Base-by-base conservation (phyloP, 2,113 vertebrate genomes). In the Bagarius yarrelli region DNA sequence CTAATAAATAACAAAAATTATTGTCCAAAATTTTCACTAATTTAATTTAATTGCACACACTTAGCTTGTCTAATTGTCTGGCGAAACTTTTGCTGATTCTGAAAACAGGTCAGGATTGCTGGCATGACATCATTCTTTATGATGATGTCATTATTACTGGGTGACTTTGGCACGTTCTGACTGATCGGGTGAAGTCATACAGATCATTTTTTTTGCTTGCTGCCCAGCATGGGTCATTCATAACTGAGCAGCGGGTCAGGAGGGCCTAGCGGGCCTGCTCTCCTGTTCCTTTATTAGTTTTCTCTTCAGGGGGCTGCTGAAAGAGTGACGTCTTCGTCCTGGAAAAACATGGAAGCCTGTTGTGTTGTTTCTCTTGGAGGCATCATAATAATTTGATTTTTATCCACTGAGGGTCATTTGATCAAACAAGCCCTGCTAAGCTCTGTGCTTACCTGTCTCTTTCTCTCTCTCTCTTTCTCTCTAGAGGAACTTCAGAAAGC, bases 91-190 rank as follows among this genome's bases (percentile, higher is more conserved):
- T 67, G 60, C 80, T 75, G 57, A 82, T 60, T 85, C 59, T 85
- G 81, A 86, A 74, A 87, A 82, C 73, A 73, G 67, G 79, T 83
- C 85, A 74, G 81, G 81, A 81, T 83, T 83, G 83, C 70, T 76
- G 25, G 81, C 60, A 86, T 89, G 81, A 88, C 87, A 84, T 89
- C 88, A 89, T 85, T 53, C 53, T 57, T 80, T 36, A 87, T 89
- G 88, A 88, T 87, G 87, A 89, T 87, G 87, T 88, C 87, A 88
- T 86, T 79, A 67, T 61, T 76, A 77, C 36, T 78, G 85, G 86
- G 86, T 87, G 86, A 87, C 87, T 83, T 89, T 85, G 85, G 83
- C 85, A 85, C 67, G 34, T 78, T 79, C 77, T 84, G 81, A 79
- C 73, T 64, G 80, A 84, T 76, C 47, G 79, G 82, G 63, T 84